Conservation (phyloP, 1,140 invertebrate species). For the Manduca sexta region DNA sequence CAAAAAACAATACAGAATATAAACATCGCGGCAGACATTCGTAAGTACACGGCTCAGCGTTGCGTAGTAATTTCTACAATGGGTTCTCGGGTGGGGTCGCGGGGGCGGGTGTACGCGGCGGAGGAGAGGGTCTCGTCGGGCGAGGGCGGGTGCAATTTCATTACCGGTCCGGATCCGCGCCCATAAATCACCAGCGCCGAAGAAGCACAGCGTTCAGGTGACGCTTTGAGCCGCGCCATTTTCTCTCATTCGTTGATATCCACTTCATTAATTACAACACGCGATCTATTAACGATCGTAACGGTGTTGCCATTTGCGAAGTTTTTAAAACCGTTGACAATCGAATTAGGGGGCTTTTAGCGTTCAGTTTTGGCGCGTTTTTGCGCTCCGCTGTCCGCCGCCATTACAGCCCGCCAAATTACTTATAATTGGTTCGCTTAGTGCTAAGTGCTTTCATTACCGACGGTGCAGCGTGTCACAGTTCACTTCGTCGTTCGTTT, state of each 20-base stretch:
- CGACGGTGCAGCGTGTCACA: constrained; percentile 37
- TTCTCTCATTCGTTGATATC: constrained; percentile 59
- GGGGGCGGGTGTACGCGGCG: constrained; percentile 2
- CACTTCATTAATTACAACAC: constrained; percentile 59
- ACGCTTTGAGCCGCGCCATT: constrained; percentile 51
- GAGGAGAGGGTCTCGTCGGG: constrained; percentile 24
- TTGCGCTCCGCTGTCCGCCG: constrained; percentile 59
- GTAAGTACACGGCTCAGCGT: constrained; percentile 43
- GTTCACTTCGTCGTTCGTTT: constrained; percentile 23
- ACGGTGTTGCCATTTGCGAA: too few relatives aligned
- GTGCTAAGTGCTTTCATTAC: constrained; percentile 71
- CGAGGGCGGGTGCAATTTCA: constrained; percentile 68
- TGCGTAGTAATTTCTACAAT: constrained; percentile 71
- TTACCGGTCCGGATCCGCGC: constrained; percentile 73
- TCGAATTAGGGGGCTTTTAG: constrained; percentile 71
- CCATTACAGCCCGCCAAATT: constrained; percentile 66
- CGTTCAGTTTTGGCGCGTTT: constrained; percentile 64
- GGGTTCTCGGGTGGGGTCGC: constrained; percentile 31
- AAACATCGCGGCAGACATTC: constrained; percentile 14
- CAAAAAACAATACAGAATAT: neutral
- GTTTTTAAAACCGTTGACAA: constrained; percentile 39
- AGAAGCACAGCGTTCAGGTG: constrained; percentile 64
- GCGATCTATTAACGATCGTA: constrained; percentile 17
- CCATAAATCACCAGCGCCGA: constrained; percentile 74
- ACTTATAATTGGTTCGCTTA: constrained; percentile 72